Evolutionary conservation across 2,888 invertebrate genomes (phyloP).

Genomic region (Pristionchus fissidentatus): DNA sequence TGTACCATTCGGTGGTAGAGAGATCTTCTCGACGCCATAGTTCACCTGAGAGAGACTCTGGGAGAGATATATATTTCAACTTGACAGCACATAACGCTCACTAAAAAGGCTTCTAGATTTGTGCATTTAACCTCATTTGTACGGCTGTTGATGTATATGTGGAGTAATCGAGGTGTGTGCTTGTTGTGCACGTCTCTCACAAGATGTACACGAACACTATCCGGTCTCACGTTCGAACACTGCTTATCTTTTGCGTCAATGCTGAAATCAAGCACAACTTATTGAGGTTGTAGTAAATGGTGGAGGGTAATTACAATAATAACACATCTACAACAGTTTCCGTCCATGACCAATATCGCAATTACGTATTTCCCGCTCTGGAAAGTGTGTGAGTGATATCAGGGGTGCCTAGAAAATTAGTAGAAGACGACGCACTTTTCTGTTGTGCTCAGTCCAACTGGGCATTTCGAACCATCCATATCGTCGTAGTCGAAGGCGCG

Average conservation of each 20-base stretch:
- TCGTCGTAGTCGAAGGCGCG: not conserved
- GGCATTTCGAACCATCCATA: not conserved
- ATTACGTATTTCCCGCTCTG: too few species aligned
- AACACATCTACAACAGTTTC: too few species aligned
- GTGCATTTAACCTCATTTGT: not conserved
- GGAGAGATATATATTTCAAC: not conserved
- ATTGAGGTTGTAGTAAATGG: not conserved
- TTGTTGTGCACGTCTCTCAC: slow-evolving; percentile 15
- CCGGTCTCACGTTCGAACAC: not conserved
- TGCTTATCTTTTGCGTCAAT: not conserved
- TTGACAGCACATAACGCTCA: too few species aligned
- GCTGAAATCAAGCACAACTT: too few species aligned
- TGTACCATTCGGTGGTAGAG: not conserved
- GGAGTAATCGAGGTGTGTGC: not conserved
- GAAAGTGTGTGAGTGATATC: too few species aligned
- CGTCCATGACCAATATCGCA: too few species aligned
- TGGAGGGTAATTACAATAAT: not conserved
- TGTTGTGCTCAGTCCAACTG: not conserved
- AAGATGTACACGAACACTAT: slow-evolving; percentile 5
- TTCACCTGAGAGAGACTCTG: not conserved
- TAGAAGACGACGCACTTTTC: too few species aligned
- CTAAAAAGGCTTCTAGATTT: not conserved
- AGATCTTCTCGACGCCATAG: not conserved
- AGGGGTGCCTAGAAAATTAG: too few species aligned
- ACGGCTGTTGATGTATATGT: not conserved